Percentiles rank a stretch among this genome's conserved stretches.
Conservation (phyloP, 2,113 vertebrate species). For the Artemisiospiza belli region DNA sequence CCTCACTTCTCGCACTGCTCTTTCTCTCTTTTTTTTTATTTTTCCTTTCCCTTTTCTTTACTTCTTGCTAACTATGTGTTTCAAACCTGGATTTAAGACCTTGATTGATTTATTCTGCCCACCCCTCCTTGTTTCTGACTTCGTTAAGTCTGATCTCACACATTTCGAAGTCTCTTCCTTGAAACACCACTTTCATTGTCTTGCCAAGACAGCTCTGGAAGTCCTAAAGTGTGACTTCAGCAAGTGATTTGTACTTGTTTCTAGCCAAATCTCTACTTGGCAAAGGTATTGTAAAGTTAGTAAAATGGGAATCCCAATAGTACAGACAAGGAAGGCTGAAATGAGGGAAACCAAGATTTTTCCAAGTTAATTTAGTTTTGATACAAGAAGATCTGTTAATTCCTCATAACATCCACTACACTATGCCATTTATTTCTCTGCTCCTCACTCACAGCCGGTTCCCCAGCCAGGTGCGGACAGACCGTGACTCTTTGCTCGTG, state of each 20-base stretch:
- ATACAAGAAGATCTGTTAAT: neutral
- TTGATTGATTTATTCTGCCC: neutral
- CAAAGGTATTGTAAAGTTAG: neutral
- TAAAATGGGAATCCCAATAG: neutral
- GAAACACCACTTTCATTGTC: neutral
- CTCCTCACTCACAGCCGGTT: neutral
- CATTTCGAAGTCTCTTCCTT: neutral
- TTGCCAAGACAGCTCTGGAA: neutral
- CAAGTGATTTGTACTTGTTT: neutral
- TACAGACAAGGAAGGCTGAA: neutral
- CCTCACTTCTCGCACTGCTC: neutral
- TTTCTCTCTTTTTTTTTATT: too few species aligned
- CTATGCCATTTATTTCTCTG: neutral
- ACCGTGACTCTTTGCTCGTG: fast-evolving
- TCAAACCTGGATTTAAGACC: neutral
- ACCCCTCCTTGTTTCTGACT: neutral
- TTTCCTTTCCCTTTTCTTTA: too few species aligned
- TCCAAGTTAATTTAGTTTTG: neutral
- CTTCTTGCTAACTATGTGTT: neutral
- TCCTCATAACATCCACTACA: neutral
- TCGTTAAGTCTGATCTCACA: neutral
- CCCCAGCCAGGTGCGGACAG: neutral
- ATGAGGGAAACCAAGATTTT: too few species aligned
- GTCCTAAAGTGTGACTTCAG: neutral
- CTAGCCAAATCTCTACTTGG: neutral